A percentile compares a stretch with the other conserved stretches of the same genome.
phyloP scores from a whole-genome alignment of 2,113 vertebrate species.

The Strigops habroptila region DNA sequence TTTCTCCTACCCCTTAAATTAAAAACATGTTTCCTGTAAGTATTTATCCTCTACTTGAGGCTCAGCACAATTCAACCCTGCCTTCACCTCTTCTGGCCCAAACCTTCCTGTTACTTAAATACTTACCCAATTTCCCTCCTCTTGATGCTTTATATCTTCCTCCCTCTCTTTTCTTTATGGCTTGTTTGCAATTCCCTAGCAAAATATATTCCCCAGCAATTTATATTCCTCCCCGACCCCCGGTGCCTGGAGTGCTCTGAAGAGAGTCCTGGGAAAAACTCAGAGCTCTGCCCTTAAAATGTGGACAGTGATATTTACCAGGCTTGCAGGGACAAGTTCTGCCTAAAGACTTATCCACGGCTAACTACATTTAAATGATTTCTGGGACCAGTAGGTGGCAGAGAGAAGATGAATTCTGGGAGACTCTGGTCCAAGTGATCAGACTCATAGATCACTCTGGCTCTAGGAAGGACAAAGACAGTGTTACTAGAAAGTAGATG shows the following conservation, averaged over 20 bases:
- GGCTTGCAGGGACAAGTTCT: background rate
- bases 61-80: background rate
- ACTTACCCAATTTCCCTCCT: background rate
- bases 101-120: background rate
- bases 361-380: background rate
- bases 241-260: background rate
- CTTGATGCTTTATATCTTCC: background rate
- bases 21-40: background rate
- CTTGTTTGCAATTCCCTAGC: background rate
- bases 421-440: background rate
- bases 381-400: slow-evolving; percentile 9
- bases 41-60: background rate
- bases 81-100: background rate
- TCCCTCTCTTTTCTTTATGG: background rate
- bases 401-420: background rate
- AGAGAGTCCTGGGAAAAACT: background rate
- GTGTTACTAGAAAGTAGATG: background rate
- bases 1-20: slow-evolving; percentile 30
- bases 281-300: background rate
- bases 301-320: background rate
- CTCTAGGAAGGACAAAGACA: background rate
- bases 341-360: background rate
- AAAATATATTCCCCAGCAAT: background rate
- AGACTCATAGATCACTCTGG: background rate
- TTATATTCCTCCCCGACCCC: background rate